Conservation (phyloP, 1,140 invertebrate species). For the Drosophila pseudoobscura region DNA sequence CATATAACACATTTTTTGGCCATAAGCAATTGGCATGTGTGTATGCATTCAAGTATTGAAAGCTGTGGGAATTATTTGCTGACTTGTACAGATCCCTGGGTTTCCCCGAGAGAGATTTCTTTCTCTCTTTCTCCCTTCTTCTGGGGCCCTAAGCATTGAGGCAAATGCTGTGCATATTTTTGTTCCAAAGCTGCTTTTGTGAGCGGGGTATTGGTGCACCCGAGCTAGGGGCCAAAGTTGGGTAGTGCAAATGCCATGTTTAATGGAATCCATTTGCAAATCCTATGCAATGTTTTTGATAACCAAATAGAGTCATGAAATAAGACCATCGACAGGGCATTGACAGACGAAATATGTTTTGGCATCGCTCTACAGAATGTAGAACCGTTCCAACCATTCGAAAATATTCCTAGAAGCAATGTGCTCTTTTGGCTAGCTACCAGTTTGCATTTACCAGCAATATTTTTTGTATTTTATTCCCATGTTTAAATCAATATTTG, state of each 20-base stretch:
- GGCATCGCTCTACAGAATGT: too few species aligned
- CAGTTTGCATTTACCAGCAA: neutral
- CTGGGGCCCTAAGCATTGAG: conserved; percentile 25
- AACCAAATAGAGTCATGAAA: conserved; percentile 1
- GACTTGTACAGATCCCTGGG: conserved; percentile 20
- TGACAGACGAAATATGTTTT: conserved; percentile 1
- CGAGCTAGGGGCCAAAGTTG: neutral
- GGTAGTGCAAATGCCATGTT: conserved; percentile 33
- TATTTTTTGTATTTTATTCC: neutral
- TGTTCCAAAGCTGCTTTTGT: conserved; percentile 13
- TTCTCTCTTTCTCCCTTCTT: conserved; percentile 8
- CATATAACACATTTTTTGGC: conserved; percentile 39
- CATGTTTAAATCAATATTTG: neutral
- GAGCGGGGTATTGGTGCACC: neutral
- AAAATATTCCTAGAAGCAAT: neutral
- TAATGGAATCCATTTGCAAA: conserved; percentile 21
- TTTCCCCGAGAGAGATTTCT: too few species aligned
- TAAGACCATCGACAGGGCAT: conserved; percentile 5
- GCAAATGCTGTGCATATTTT: conserved; percentile 31
- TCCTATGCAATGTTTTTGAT: conserved; percentile 23
- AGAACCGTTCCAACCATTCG: too few species aligned
- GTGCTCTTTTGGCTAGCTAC: too few species aligned
- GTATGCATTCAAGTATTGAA: conserved; percentile 28
- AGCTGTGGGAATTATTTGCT: conserved; percentile 51
- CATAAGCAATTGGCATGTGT: conserved; percentile 25